Evolutionary conservation across 2,888 invertebrate genomes (phyloP), one percentile per base, ranked within the genome.

Genomic region (Arrhopalites spinosus): DNA sequence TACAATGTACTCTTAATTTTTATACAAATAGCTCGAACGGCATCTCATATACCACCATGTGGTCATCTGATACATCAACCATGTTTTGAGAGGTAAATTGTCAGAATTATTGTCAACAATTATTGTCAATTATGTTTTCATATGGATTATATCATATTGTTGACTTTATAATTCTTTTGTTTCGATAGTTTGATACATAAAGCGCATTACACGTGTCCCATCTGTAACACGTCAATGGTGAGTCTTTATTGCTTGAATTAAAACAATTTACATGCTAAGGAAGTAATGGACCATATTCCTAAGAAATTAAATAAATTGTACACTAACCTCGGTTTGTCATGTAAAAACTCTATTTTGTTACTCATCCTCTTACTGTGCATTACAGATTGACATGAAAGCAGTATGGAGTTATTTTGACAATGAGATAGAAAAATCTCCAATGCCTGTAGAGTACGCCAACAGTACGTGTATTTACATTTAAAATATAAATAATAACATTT

Each of bases 31-130:
- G 95, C 95, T 11, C 89, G 95, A 79, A 92, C 92, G 84, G 92
- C 93, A 70, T 93, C 93, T 86, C 93, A 94, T 88, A 93, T 95
- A 86, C 95, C 95, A 7, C 90, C 91, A 85, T 96, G 95, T 86
- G 94, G 95, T 0, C 95, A 96, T 87, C 87, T 95, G 81, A 87
- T 95, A 83, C 95, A 95, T 86, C 89, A 92, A 83, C 92, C 91
- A 50, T 94, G 94, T 86, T 93, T 45, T 67, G 93, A n/a, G 3
- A 7, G 8, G 15, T 45, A 45, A 11, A 45, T 45, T 45, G 8
- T 15, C 15, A 15, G 7, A 45, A 15, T 15, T 15, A 11, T 45
- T 45, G 45, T 45, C 45, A n/a, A n/a, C n/a, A 45, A 45, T 11
- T 45, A 45, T 45, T 45, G 45, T 45, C n/a, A n/a, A 15, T 45